Conservation (phyloP, 2,113 vertebrate genomes). For the Pteropus alecto region DNA sequence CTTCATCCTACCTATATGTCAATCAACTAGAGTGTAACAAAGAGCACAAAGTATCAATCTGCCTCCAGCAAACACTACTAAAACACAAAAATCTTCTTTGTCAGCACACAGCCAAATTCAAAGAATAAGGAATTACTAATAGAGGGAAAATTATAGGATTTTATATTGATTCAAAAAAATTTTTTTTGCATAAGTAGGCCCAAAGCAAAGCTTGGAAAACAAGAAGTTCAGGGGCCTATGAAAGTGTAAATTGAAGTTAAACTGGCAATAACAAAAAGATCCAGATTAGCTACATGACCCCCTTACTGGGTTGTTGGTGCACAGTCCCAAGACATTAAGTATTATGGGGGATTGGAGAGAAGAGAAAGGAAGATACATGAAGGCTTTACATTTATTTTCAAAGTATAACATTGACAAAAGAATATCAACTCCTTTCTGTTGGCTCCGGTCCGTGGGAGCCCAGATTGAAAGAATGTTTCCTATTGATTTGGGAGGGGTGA, state of each 20-base stretch:
- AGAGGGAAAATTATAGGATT: background rate
- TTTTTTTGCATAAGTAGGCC: background rate
- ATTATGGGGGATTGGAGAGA: background rate
- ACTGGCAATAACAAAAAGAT: background rate
- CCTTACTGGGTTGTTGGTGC: background rate
- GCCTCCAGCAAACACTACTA: constrained; percentile 34
- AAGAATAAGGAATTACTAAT: constrained; percentile 25
- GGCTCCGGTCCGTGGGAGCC: background rate
- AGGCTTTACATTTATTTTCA: background rate
- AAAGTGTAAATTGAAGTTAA: background rate
- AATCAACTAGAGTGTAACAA: background rate
- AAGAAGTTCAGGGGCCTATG: background rate
- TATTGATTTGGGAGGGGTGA: background rate
- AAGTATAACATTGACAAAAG: background rate
- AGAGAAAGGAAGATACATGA: background rate
- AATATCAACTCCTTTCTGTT: background rate
- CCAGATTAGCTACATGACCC: rapidly evolving
- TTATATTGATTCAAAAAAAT: constrained; percentile 24
- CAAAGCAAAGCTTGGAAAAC: constrained; percentile 1
- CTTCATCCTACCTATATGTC: background rate
- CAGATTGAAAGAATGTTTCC: background rate
- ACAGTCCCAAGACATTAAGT: background rate
- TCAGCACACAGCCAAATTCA: constrained; percentile 42
- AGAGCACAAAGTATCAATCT: background rate
- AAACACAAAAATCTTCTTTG: constrained; percentile 27